Percentiles rank a stretch among this genome's conserved stretches.
phyloP scores from a whole-genome alignment of 2,113 vertebrate species.

The Stegastes partitus region DNA sequence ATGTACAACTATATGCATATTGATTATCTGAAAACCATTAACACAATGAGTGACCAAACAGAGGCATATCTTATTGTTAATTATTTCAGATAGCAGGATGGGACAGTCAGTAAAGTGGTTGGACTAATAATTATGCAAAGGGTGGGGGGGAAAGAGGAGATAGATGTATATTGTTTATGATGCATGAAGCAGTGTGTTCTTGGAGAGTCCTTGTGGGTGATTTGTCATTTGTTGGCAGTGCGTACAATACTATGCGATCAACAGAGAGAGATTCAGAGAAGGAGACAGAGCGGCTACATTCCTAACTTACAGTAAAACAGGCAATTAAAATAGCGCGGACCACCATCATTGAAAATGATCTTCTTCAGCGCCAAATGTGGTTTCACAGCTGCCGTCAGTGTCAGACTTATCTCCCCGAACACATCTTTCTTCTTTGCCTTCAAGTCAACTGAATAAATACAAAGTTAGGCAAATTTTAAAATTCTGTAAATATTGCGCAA shows the following conservation, averaged over 20 bases:
- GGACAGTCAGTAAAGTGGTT: conserved; percentile 34
- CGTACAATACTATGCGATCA: conserved; percentile 14
- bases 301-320: not conserved
- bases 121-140: conserved; percentile 41
- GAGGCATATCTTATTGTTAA: conserved; percentile 69
- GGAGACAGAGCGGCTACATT: not conserved
- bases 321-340: conserved; percentile 19
- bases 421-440: not conserved
- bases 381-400: conserved; percentile 41
- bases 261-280: not conserved
- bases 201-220: conserved; percentile 38
- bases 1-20: conserved; percentile 78
- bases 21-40: conserved; percentile 82
- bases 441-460: not conserved
- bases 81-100: conserved; percentile 59
- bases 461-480: conserved; percentile 1
- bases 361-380: conserved; percentile 18
- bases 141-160: not conserved
- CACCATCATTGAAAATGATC: conserved; percentile 25
- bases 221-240: conserved; percentile 48
- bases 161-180: conserved; percentile 62
- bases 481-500: conserved; percentile 22
- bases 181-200: conserved; percentile 48
- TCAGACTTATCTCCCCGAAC: not conserved
- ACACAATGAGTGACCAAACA: conserved; percentile 39